phyloP scores from a whole-genome alignment of 2,113 vertebrate genomes.

The Myxocyprinus asiaticus region DNA sequence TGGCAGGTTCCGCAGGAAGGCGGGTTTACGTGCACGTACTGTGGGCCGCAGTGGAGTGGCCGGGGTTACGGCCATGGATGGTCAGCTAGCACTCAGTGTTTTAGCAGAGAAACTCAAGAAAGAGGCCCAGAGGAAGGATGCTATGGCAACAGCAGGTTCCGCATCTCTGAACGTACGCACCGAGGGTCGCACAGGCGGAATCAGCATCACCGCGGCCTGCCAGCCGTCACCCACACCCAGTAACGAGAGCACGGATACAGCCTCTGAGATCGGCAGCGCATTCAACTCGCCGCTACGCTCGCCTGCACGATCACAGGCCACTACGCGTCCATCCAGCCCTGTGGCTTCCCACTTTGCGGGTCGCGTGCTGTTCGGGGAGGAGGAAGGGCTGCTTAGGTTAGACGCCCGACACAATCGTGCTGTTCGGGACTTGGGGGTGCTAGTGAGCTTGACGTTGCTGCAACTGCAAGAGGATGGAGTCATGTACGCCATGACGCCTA shows the following conservation, averaged over 20 bases:
- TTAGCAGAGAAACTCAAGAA: constrained; percentile 95
- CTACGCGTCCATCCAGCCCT: constrained; percentile 93
- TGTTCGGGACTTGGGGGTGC: constrained; percentile 89
- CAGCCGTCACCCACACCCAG: constrained; percentile 97
- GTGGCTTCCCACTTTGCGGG: constrained; percentile 92
- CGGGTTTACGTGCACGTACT: constrained; percentile 70
- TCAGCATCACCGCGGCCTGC: constrained; percentile 85
- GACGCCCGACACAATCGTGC: constrained; percentile 95
- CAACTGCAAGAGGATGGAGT: constrained; percentile 87
- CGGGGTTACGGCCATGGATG: constrained; percentile 70
- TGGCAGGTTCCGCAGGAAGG: constrained; percentile 78
- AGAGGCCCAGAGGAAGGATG: constrained; percentile 91
- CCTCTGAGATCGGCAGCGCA: constrained; percentile 96
- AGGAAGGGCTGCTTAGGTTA: constrained; percentile 86
- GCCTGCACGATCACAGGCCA: constrained; percentile 90
- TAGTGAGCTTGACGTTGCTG: constrained; percentile 85
- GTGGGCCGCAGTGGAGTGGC: constrained; percentile 53
- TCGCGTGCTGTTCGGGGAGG: constrained; percentile 94
- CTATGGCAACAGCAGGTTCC: constrained; percentile 47
- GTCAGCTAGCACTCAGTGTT: constrained; percentile 87
- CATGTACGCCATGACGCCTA: constrained; percentile 80
- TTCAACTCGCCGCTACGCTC: constrained; percentile 98
- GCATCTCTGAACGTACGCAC: constrained; percentile 92
- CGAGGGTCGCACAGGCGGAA: constrained; percentile 75
- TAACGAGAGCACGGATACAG: constrained; percentile 97